Base-by-base conservation (phyloP, 2,888 invertebrate species). In the Hypomecis atomaria region DNA sequence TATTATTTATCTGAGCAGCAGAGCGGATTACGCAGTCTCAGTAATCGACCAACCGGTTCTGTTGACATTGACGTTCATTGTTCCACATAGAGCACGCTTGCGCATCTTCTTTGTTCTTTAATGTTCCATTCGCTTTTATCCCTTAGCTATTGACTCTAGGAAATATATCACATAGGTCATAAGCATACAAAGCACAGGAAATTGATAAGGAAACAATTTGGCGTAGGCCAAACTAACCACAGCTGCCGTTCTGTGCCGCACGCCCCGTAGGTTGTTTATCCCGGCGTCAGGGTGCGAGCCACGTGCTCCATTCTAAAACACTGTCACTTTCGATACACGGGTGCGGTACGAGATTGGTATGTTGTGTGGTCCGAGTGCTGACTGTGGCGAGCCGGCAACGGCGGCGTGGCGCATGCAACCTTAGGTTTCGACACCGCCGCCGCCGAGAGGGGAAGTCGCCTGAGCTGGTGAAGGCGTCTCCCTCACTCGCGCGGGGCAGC, bases 401-500 rank as follows among this genome's bases (percentile, higher is more conserved):
- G 75, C 78, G 73, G 73, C 74, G 66, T 53, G 63, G 78, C 84
- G 87, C 86, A 82, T 82, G 88, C 89, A 88, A 87, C 84, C 84
- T 71, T 79, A 79, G 83, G 86, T 92, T 89, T 87, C 91, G 76
- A 89, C 88, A 91, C 81, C 77, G 75, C 67, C 78, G 82, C 81
- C 77, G 75, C 67, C 78, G 82, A 80, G 81, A 83, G 85, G 86
- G 85, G 84, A 83, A 78, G 71, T 78, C 77, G 74, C 73, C 73
- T 69, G 70, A 43, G 65, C 60, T 71, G 70, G 62, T 78, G 70
- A 61, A 58, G 69, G 68, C 72, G 74, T 89, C 90, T 85, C 89
- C 71, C 78, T 91, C 79, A 54, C 78, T 75, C 90, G 54, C 71
- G 67, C 59, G 37, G 43, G 42, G 36, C 64, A 65, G 54, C 55